These are phyloP conservation scores for Trissolcus brochymenae DNA, from an alignment of 2,888 invertebrate species.

Conservation along the genomic window DNA sequence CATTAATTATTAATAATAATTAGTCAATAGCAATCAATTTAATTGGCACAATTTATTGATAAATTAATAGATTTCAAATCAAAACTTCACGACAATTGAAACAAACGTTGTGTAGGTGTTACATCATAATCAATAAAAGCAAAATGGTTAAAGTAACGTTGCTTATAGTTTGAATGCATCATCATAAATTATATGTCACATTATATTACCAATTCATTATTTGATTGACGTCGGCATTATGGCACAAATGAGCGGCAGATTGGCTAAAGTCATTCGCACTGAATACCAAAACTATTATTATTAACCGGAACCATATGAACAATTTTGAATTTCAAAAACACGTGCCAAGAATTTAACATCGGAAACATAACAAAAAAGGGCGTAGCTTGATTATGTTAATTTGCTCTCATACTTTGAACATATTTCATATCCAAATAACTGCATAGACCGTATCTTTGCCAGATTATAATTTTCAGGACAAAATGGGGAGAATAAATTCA, in stretches of 20 bases:
- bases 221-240: slow-evolving; percentile 23
- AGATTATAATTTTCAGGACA: no score
- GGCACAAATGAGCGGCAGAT: slow-evolving; percentile 20
- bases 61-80: no score
- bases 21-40: no score
- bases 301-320: slow-evolving; percentile 3
- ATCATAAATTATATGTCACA: slow-evolving; percentile 11
- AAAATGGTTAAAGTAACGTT: not conserved
- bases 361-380: not conserved
- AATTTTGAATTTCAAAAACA: slow-evolving; percentile 12
- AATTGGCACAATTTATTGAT: no score
- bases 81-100: no score
- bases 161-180: slow-evolving; percentile 9
- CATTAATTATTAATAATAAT: no score
- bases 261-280: slow-evolving; percentile 18
- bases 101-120: no score
- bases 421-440: no score
- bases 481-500: no score
- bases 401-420: no score
- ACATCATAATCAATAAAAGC: not conserved
- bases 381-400: no score
- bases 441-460: no score
- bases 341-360: slow-evolving; percentile 10
- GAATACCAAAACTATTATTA: slow-evolving; percentile 28
- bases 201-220: slow-evolving; percentile 30